Percentiles rank a stretch among this genome's conserved stretches.
Conservation (phyloP, 2,113 vertebrate genomes). For the Gavialis gangeticus region DNA sequence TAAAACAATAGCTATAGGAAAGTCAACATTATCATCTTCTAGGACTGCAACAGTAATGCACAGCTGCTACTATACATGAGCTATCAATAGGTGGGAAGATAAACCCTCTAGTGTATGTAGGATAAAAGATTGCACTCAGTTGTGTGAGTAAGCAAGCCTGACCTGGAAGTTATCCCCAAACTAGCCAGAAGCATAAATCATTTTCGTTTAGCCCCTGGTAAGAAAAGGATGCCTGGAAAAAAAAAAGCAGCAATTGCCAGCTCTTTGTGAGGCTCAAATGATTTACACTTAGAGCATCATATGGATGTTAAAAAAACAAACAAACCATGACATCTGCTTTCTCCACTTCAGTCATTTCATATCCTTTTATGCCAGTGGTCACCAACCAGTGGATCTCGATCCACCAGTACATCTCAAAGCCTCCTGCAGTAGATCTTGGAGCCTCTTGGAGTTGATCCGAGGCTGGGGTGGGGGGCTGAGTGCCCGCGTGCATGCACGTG, state of each 20-base stretch:
- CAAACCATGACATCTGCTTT: neutral
- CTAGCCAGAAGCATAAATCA: rapidly evolving
- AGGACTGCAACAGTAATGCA: neutral
- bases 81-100: neutral
- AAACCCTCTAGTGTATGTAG: neutral
- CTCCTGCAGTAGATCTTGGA: no score
- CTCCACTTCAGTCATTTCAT: neutral
- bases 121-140: neutral
- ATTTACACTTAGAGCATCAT: neutral
- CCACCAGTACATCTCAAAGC: no score
- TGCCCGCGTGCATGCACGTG: no score
- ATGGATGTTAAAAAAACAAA: neutral
- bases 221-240: neutral
- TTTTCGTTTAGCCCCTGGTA: neutral
- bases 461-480: no score
- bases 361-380: neutral
- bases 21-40: neutral
- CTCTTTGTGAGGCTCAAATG: neutral
- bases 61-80: neutral
- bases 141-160: neutral
- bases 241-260: no score
- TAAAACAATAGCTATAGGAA: neutral
- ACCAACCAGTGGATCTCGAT: no score
- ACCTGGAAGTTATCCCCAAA: neutral
- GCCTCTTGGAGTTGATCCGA: no score